These are phyloP conservation scores for Chironomus tepperi DNA, from an alignment of 1,140 invertebrate genomes.

Conservation along the genomic window DNA sequence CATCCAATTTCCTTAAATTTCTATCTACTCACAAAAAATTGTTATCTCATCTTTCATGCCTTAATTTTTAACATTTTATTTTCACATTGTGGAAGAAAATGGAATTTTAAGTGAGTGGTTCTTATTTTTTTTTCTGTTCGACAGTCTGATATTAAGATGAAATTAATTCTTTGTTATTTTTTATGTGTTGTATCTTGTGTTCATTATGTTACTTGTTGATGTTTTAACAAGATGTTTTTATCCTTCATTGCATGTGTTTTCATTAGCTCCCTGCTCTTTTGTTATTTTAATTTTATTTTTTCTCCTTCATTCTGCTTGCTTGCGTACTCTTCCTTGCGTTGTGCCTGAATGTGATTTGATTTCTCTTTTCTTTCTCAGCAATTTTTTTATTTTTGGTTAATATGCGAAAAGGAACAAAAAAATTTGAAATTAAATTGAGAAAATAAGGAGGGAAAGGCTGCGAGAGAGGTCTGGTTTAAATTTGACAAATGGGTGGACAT, in stretches of 20 bases:
- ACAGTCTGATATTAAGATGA: slow-evolving; percentile 10
- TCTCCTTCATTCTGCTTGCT: background rate
- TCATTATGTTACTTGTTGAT: slow-evolving; percentile 17
- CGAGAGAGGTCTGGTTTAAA: too few species aligned
- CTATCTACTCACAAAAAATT: too few species aligned
- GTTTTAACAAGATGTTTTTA: slow-evolving; percentile 19
- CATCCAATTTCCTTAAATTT: too few species aligned
- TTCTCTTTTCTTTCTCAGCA: too few species aligned
- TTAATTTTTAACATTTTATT: background rate
- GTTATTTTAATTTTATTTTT: background rate
- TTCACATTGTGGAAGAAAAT: background rate
- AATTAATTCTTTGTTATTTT: slow-evolving; percentile 20
- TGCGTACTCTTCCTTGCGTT: background rate
- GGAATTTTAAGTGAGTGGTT: background rate
- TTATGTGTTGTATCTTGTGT: background rate
- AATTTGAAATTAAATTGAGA: too few species aligned
- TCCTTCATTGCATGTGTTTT: slow-evolving; percentile 5
- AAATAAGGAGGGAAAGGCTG: too few species aligned
- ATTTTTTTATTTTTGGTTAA: too few species aligned
- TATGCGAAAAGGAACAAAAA: too few species aligned
- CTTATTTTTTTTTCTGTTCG: background rate
- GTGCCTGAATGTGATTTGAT: too few species aligned
- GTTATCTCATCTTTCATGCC: background rate
- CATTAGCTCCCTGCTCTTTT: background rate
- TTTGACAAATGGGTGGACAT: too few species aligned